Evolutionary conservation across 2,888 invertebrate species (phyloP).

Genomic region (Hydrotaea cyrtoneurina): DNA sequence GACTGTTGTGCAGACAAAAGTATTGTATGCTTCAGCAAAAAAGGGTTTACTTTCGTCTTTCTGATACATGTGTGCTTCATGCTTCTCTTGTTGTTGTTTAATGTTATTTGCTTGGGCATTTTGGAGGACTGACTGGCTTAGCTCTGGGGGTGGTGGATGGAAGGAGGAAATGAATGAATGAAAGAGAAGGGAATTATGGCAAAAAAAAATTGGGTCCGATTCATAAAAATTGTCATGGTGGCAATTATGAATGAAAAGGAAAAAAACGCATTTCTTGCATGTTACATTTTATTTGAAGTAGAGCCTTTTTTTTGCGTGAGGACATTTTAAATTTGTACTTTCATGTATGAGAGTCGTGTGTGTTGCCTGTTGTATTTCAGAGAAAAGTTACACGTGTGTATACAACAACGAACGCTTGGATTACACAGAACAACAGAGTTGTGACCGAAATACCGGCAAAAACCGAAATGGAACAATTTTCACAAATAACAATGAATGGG

Average conservation of each 20-base stretch:
- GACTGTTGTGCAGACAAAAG: constrained; percentile 7
- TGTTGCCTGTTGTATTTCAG: neutral
- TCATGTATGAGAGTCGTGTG: no score
- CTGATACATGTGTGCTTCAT: neutral
- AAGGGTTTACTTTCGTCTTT: constrained; percentile 8
- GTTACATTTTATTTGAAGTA: constrained; percentile 1
- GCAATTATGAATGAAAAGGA: constrained; percentile 18
- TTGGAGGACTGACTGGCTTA: neutral
- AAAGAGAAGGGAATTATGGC: neutral
- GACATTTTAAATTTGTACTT: constrained; percentile 2
- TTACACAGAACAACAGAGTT: no score
- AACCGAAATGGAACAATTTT: no score
- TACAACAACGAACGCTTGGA: neutral
- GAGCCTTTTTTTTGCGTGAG: neutral
- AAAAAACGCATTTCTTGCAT: neutral
- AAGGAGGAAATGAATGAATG: neutral
- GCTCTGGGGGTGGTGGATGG: neutral
- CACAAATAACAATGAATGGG: no score
- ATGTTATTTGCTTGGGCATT: neutral
- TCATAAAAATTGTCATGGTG: constrained; percentile 20
- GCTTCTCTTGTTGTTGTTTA: neutral
- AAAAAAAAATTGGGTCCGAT: constrained; percentile 27
- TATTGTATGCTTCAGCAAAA: constrained; percentile 40
- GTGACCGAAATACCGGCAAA: no score
- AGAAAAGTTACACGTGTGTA: neutral